Evolutionary conservation across 2,888 invertebrate genomes (phyloP).

Genomic region (Cantharis rufa): DNA sequence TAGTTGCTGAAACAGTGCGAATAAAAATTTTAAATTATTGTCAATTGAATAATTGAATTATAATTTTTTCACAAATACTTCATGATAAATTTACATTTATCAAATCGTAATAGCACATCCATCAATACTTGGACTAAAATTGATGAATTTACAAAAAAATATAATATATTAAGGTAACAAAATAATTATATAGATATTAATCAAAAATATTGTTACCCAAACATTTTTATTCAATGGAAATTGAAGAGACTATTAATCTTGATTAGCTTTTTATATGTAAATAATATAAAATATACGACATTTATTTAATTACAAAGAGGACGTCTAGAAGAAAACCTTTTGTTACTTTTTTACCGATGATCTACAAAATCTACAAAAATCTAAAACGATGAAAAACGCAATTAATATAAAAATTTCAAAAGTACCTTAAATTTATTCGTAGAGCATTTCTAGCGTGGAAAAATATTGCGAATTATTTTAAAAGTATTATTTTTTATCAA

Average conservation of each 20-base stretch:
- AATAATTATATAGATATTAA: background rate
- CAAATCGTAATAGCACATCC: background rate
- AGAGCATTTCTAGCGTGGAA: too few species aligned
- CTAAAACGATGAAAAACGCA: too few species aligned
- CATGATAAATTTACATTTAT: background rate
- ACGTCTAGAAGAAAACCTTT: too few species aligned
- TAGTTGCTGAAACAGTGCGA: too few species aligned
- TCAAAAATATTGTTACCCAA: background rate
- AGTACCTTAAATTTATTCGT: too few species aligned
- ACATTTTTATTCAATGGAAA: background rate
- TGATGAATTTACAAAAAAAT: background rate
- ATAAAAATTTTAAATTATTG: background rate
- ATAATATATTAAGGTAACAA: background rate
- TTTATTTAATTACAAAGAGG: background rate
- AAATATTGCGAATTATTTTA: too few species aligned
- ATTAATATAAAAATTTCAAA: too few species aligned
- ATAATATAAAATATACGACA: background rate
- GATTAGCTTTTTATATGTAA: background rate
- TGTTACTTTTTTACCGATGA: too few species aligned
- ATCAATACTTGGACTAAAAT: background rate
- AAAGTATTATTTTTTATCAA: background rate
- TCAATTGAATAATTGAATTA: background rate
- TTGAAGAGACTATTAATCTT: background rate
- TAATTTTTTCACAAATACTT: background rate
- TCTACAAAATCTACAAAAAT: too few species aligned